Percentiles rank a stretch among this genome's conserved stretches.
Conservation (phyloP, 2,113 vertebrate genomes). For the Poeciliopsis prolifica region DNA sequence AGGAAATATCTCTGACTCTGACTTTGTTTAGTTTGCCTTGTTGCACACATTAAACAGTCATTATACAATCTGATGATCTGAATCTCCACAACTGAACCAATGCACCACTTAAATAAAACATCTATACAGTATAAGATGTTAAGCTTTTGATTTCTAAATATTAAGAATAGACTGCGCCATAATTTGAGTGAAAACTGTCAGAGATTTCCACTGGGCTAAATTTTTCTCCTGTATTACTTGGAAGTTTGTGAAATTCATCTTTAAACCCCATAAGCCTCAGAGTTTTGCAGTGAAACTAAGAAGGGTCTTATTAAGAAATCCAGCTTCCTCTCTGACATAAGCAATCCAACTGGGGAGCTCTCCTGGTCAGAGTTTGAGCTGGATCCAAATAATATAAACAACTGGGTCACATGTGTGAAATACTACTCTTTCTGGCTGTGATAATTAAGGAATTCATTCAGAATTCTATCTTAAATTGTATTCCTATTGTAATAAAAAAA, state of each 20-base stretch:
- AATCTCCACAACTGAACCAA: background rate
- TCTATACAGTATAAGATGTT: background rate
- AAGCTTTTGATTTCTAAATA: background rate
- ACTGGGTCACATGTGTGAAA: slow-evolving; percentile 51
- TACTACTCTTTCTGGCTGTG: slow-evolving; percentile 26
- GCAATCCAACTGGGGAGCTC: slow-evolving; percentile 41
- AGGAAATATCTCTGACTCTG: too few relatives aligned
- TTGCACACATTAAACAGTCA: too few relatives aligned
- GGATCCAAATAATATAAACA: slow-evolving; percentile 62
- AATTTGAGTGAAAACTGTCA: slow-evolving; percentile 55
- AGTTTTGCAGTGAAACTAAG: slow-evolving; percentile 76
- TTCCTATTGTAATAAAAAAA: slow-evolving; percentile 19
- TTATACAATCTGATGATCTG: too few relatives aligned
- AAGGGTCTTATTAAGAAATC: slow-evolving; percentile 76
- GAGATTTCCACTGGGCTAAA: slow-evolving; percentile 28
- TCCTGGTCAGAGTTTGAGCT: slow-evolving; percentile 41
- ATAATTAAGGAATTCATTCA: slow-evolving; percentile 38
- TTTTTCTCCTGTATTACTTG: slow-evolving; percentile 63
- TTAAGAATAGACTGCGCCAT: background rate
- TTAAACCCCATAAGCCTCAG: slow-evolving; percentile 69
- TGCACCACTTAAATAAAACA: background rate
- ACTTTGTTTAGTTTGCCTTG: too few relatives aligned
- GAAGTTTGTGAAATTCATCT: slow-evolving; percentile 72
- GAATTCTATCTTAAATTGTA: slow-evolving; percentile 18
- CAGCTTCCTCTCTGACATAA: slow-evolving; percentile 52